These are phyloP conservation scores for Brachyopa scutellaris DNA, from an alignment of 2,888 invertebrate genomes.

Conservation along the genomic window DNA sequence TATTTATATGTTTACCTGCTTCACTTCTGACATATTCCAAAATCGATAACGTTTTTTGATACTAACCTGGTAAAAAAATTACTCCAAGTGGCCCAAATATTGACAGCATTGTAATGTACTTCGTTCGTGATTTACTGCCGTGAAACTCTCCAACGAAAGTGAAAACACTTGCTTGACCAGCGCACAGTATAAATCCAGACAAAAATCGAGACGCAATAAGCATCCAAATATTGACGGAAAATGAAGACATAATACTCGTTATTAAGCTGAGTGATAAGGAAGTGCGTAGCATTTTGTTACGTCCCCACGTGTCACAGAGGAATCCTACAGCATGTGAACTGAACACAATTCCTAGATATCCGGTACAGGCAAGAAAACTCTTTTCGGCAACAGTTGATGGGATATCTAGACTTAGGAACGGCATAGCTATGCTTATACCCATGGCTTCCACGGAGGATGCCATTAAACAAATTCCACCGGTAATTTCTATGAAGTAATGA, in stretches of 20 bases:
- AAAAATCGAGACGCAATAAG: constrained; percentile 84
- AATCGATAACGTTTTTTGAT: no score
- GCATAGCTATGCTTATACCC: constrained; percentile 85
- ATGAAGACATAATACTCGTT: constrained; percentile 83
- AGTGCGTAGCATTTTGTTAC: constrained; percentile 83
- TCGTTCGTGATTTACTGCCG: constrained; percentile 80
- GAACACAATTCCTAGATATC: constrained; percentile 85
- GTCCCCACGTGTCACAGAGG: constrained; percentile 87
- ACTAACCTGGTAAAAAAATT: constrained; percentile 83
- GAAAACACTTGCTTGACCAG: constrained; percentile 82
- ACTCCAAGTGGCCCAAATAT: constrained; percentile 83
- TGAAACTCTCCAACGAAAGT: constrained; percentile 84
- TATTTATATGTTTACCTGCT: constrained; percentile 74
- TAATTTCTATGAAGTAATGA: constrained; percentile 84
- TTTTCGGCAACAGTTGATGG: constrained; percentile 83
- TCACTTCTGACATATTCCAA: no score
- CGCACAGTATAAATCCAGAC: constrained; percentile 83
- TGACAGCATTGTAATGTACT: constrained; percentile 83
- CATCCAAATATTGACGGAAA: constrained; percentile 83
- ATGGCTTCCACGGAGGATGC: constrained; percentile 85
- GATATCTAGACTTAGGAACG: constrained; percentile 86
- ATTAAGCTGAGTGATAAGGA: constrained; percentile 83
- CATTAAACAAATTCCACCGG: constrained; percentile 84
- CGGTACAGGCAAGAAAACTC: constrained; percentile 84
- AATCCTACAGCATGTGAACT: constrained; percentile 90